Evolutionary conservation across 2,797 vertebrate species (phyloP).

Genomic region (Rhynchotus rufescens): DNA sequence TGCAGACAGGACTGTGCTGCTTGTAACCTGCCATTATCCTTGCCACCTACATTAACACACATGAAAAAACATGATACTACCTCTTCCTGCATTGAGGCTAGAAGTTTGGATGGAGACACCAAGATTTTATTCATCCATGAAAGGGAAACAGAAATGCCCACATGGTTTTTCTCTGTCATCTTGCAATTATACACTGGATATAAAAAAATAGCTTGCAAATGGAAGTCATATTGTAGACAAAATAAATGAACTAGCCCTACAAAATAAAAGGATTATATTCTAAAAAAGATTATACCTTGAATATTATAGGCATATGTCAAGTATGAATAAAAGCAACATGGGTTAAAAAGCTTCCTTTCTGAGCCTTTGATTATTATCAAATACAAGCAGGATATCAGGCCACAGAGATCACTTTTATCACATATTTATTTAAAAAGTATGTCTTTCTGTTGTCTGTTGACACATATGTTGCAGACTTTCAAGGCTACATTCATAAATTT

Average conservation of each 20-base stretch:
- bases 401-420: neutral
- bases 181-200: neutral
- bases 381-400: neutral
- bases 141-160: neutral
- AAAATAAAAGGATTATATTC: neutral
- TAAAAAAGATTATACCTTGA: neutral
- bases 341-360: neutral
- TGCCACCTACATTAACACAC: neutral
- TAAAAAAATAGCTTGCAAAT: neutral
- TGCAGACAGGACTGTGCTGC: neutral
- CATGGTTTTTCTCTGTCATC: neutral
- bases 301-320: neutral
- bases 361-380: neutral
- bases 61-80: neutral
- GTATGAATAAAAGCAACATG: neutral
- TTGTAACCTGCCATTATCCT: neutral
- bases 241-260: neutral
- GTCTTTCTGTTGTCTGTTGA: neutral
- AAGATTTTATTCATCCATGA: neutral
- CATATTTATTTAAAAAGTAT: neutral
- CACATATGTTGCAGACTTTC: neutral
- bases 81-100: neutral
- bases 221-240: neutral
- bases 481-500: neutral
- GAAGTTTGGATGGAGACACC: neutral